Evolutionary conservation across 1,140 invertebrate species (phyloP).

Genomic region (Papilio machaon): DNA sequence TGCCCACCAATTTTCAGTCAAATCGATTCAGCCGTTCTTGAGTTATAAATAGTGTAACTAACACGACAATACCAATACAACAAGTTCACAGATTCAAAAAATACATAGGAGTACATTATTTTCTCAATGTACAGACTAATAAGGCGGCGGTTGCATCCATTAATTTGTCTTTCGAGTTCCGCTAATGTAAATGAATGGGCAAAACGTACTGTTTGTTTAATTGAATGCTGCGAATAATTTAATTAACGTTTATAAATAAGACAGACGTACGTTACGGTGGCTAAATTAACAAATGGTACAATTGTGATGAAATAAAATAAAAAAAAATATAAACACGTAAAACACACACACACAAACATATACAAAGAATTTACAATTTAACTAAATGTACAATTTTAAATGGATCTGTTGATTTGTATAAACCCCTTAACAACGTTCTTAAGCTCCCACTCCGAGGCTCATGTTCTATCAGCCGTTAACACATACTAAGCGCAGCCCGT

Average conservation of each 20-base stretch:
- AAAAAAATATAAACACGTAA: background rate
- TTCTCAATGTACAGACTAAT: background rate
- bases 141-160: slow-evolving; percentile 45
- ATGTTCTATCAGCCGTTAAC: slow-evolving; percentile 10
- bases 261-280: background rate
- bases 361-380: too few species aligned
- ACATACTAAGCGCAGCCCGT: background rate
- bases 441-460: background rate
- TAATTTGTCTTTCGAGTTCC: slow-evolving; percentile 62
- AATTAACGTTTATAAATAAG: slow-evolving; percentile 65
- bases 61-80: too few species aligned
- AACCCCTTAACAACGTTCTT: slow-evolving; percentile 2
- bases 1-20: too few species aligned
- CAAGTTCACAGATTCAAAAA: background rate
- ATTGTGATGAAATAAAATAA: too few species aligned
- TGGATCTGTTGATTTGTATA: background rate
- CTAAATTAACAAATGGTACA: too few species aligned
- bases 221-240: slow-evolving; percentile 71
- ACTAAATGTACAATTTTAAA: background rate
- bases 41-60: too few species aligned
- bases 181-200: slow-evolving; percentile 69
- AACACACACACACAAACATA: background rate
- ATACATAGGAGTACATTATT: background rate
- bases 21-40: too few species aligned
- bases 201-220: slow-evolving; percentile 57